Evolutionary conservation across 2,888 invertebrate species (phyloP), one percentile per base, ranked within the genome.

Genomic region (Acleris literana): DNA sequence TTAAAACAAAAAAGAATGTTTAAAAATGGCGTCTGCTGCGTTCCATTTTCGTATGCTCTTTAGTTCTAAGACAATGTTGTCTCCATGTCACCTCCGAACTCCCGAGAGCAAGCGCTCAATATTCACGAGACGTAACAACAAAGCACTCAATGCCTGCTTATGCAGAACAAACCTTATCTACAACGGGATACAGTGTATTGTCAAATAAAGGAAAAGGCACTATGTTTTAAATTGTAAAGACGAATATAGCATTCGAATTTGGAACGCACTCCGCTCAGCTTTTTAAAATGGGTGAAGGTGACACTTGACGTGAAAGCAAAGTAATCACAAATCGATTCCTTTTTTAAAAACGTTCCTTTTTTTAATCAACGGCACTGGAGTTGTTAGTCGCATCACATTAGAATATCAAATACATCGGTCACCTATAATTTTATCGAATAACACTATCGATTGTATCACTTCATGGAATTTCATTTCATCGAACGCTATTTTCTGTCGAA

Each of bases 71-170:
- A 82, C 79, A 83, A 79, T 80, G 78, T 74, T 74, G 71, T 71
- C 69, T 64, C 44, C 52, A 66, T 64, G 70, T 81, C 80, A 80
- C 82, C 80, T 76, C 73, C 75, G 69, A 82, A 82, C 78, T 83
- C 82, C 78, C 80, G 69, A 68, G 81, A 79, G 79, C 70, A 69
- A 39, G 59, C 74, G 69, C 81, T 86, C 84, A 83, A 85, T 84
- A 87, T 86, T 84, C 86, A 83, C 72, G 75, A 76, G 74, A 68
- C 74, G 70, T 57, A 70, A 74, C 71, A 71, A 75, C 76, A 77
- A 78, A 77, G 74, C 72, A 76, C 65, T 57, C 44, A 60, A 44
- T 62, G 29, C 18, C 16, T 16, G 55, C 62, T 22, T 69, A 63
- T 49, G 44, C 63, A 72, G 74, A 76, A 68, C 64, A 56, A 68